Evolutionary conservation across 1,140 invertebrate genomes (phyloP).

Genomic region (Lamellibrachia luymesi): DNA sequence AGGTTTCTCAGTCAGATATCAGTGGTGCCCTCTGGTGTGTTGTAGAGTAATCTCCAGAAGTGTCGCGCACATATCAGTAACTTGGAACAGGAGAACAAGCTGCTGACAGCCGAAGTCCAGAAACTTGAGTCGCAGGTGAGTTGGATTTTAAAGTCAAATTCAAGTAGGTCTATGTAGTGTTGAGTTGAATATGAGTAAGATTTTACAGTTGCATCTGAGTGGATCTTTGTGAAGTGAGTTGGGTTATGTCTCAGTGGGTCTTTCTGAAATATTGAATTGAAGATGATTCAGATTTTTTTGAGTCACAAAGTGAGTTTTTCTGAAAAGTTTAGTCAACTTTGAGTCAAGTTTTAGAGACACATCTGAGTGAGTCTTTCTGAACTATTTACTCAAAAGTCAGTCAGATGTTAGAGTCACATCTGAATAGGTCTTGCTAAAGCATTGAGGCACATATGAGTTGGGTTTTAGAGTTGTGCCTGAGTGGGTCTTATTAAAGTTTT

Average conservation of each 20-base stretch:
- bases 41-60: conserved; percentile 67
- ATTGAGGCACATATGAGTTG: too few relatives aligned
- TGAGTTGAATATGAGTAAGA: neutral
- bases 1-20: neutral
- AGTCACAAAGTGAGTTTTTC: too few relatives aligned
- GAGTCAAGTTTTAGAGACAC: too few relatives aligned
- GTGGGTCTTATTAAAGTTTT: too few relatives aligned
- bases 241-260: neutral
- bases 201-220: neutral
- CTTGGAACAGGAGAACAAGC: conserved; percentile 73
- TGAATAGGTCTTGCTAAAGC: too few relatives aligned
- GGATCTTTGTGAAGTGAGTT: neutral
- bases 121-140: conserved; percentile 62
- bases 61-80: conserved; percentile 71
- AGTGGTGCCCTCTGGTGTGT: conserved; percentile 26
- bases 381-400: too few relatives aligned
- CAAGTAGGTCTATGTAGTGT: too few relatives aligned
- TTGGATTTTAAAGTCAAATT: neutral
- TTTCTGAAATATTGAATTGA: too few relatives aligned
- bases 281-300: too few relatives aligned
- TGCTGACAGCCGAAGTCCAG: conserved; percentile 67
- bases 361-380: too few relatives aligned
- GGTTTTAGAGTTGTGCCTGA: too few relatives aligned
- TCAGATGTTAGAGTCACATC: too few relatives aligned
- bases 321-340: neutral